Evolutionary conservation across 2,888 invertebrate species (phyloP), one percentile per base, ranked within the genome.

Genomic region (Volucella inflata): DNA sequence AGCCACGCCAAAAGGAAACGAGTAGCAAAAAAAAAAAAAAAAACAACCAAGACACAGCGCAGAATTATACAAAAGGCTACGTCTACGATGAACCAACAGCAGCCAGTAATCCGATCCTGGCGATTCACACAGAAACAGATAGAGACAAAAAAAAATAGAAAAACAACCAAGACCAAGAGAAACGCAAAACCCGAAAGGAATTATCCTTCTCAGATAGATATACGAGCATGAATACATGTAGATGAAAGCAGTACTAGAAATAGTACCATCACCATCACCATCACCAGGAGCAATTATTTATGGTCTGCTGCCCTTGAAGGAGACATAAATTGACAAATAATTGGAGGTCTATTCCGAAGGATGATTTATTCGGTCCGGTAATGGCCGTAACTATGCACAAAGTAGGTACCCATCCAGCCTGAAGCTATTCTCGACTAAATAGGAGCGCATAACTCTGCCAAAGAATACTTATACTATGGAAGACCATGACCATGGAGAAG

Each of bases 291-390:
- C 87, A 89, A 89, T 89, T 89, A 89, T 89, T 89, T 89, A 89
- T 89, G 89, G 89, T 89, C 89, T 89, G 88, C 88, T 89, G 89
- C 89, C 89, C 89, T 89, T 89, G 88, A 89, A 89, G 89, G 88
- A 89, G 89, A 89, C 89, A 89, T 89, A 89, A 89, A 89, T 89
- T 89, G 89, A 89, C 89, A 89, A 88, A 89, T 89, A 89, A 89
- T 89, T 89, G 89, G 89, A 88, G 89, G 89, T 89, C 88, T 88
- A 88, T 88, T 89, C 72, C 88, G 88, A 88, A 88, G 88, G 87
- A 89, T 89, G 89, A 89, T 89, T 89, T 89, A 89, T 89, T 79
- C 85, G 87, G 88, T 87, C 84, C 84, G 87, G 88, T 77, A 87
- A 80, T 85, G 85, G 85, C 71, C 85, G 72, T 85, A 85, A 85